A percentile compares a stretch with the other conserved stretches of the same genome.
phyloP scores from a whole-genome alignment of 2,797 vertebrate genomes.

The Chromobotia macracanthus region DNA sequence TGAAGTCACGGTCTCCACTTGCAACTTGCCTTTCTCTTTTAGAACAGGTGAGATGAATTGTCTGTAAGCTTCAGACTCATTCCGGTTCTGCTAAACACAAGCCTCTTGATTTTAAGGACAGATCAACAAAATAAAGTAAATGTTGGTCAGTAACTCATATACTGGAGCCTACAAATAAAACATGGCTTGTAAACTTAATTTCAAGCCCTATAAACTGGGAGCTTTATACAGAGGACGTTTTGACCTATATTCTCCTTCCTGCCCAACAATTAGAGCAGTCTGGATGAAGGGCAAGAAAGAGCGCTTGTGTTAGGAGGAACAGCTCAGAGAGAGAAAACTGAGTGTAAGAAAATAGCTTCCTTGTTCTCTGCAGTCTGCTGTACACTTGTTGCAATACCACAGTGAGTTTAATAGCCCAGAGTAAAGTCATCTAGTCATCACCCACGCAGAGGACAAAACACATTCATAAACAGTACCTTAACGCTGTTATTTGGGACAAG shows the following conservation, averaged over 20 bases:
- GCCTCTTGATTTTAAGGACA: neutral
- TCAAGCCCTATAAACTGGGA: constrained; percentile 4
- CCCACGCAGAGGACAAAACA: constrained; percentile 40
- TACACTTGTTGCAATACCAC: constrained; percentile 16
- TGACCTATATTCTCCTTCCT: constrained; percentile 7
- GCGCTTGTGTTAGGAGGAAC: neutral
- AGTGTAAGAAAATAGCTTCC: constrained; percentile 27
- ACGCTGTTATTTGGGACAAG: constrained; percentile 45
- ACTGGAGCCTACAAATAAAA: constrained; percentile 17
- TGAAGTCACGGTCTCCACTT: neutral
- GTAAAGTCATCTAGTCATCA: constrained; percentile 25
- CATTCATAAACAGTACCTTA: constrained; percentile 51
- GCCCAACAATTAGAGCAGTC: neutral
- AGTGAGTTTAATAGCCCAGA: constrained; percentile 28
- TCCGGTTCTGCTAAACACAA: neutral
- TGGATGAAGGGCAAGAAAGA: constrained; percentile 9
- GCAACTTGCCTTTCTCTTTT: neutral
- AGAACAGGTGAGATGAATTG: neutral
- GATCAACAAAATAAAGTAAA: neutral
- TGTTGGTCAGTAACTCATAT: neutral
- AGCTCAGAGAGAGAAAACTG: constrained; percentile 12
- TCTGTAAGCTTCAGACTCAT: neutral
- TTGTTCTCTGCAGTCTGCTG: neutral
- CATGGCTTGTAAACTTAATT: neutral
- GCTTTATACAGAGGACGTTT: constrained; percentile 6